These are phyloP conservation scores for Entomyzon cyanotis DNA, from an alignment of 2,113 vertebrate genomes.

Conservation along the genomic window DNA sequence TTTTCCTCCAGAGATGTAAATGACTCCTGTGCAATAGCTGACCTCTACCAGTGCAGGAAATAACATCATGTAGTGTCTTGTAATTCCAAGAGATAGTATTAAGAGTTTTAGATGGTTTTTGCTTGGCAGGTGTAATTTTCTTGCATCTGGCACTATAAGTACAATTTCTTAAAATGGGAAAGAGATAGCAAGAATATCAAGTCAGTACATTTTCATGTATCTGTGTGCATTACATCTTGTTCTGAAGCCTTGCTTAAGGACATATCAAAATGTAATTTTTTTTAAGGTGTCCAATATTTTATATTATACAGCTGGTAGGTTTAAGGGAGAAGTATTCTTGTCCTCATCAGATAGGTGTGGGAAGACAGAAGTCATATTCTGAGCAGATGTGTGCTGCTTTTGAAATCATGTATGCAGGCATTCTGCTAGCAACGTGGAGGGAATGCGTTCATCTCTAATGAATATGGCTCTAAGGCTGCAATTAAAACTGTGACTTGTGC, in stretches of 20 bases:
- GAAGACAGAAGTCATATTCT: neutral
- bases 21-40: neutral
- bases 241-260: neutral
- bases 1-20: neutral
- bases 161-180: neutral
- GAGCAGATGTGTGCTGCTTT: neutral
- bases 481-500: slow-evolving; percentile 14
- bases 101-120: neutral
- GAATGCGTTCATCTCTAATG: neutral
- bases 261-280: neutral
- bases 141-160: neutral
- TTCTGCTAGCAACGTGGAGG: neutral
- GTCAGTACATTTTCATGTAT: neutral
- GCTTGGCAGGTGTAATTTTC: neutral
- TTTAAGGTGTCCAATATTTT: neutral
- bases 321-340: neutral
- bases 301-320: neutral
- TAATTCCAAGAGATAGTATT: neutral
- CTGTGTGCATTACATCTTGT: neutral
- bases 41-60: neutral
- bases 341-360: neutral
- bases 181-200: neutral
- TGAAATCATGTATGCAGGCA: neutral
- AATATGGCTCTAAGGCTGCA: slow-evolving; percentile 21
- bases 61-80: neutral